phyloP scores from a whole-genome alignment of 2,888 invertebrate species.

The Ceratothoa steindachneri region DNA sequence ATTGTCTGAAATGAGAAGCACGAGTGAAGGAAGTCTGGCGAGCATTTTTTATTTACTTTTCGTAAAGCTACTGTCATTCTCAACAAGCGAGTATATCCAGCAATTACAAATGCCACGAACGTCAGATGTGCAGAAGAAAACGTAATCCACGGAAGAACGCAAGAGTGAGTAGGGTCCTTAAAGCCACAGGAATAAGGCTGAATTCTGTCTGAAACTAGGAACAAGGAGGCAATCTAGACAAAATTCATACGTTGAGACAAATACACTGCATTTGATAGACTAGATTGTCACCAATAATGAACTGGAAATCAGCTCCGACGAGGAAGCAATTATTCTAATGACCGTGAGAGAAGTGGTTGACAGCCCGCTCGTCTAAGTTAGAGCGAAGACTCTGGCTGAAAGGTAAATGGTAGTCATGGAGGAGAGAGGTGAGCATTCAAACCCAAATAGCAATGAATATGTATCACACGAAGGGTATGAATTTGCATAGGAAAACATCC shows the following conservation, averaged over 20 bases:
- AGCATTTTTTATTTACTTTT: neutral
- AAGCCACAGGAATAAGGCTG: neutral
- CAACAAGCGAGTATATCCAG: conserved; percentile 42
- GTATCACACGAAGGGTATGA: neutral
- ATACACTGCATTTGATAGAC: conserved; percentile 43
- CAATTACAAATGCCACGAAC: conserved; percentile 40
- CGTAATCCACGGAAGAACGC: neutral
- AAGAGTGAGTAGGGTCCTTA: neutral
- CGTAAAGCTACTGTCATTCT: conserved; percentile 41
- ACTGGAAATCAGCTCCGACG: conserved; percentile 38
- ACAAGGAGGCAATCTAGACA: neutral
- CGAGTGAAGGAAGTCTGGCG: too few species aligned
- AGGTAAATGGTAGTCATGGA: neutral
- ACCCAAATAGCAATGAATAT: conserved; percentile 5
- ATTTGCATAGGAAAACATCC: neutral
- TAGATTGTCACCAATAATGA: conserved; percentile 45
- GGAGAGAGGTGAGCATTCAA: neutral
- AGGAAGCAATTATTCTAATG: conserved; percentile 45
- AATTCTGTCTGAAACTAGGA: neutral
- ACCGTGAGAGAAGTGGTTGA: conserved; percentile 15
- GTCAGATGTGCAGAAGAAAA: neutral
- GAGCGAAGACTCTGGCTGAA: neutral
- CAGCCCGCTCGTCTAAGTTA: neutral
- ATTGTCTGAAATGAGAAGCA: neutral
- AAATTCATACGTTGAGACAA: conserved; percentile 42